Percentiles rank a stretch among this genome's conserved stretches.
These are phyloP conservation scores for Platyura marginata DNA, from an alignment of 1,140 invertebrate genomes.

Conservation along the genomic window DNA sequence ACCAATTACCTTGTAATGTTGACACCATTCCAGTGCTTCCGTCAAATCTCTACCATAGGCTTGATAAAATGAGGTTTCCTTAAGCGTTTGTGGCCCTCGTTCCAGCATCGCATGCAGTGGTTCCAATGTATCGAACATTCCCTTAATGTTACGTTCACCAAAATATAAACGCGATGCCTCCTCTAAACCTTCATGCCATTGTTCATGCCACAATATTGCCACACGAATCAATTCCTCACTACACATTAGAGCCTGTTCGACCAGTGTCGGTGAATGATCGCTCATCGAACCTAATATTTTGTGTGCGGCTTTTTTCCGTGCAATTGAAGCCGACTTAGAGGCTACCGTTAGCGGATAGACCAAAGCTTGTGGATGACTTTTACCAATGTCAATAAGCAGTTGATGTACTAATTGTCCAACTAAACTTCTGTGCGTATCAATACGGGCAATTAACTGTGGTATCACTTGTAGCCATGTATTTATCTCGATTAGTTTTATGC, in stretches of 20 bases:
- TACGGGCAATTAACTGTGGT: constrained; percentile 93
- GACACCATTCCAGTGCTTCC: constrained; percentile 90
- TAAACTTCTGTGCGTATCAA: constrained; percentile 77
- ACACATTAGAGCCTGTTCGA: constrained; percentile 84
- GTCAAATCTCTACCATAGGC: constrained; percentile 86
- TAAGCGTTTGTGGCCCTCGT: constrained; percentile 81
- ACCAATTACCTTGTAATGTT: constrained; percentile 49
- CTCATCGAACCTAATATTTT: constrained; percentile 91
- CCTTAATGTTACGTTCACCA: constrained; percentile 82
- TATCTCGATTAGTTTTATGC: constrained; percentile 83
- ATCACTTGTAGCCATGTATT: constrained; percentile 99
- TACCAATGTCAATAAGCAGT: constrained; percentile 86
- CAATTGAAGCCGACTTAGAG: constrained; percentile 78
- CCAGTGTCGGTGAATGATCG: constrained; percentile 79
- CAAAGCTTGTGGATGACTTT: constrained; percentile 74
- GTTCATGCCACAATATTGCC: constrained; percentile 97
- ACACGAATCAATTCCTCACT: constrained; percentile 96
- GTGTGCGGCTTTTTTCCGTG: constrained; percentile 78
- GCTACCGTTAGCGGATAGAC: constrained; percentile 97
- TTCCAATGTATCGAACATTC: constrained; percentile 90
- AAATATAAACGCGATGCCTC: constrained; percentile 95
- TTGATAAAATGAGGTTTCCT: constrained; percentile 94
- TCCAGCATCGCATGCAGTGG: constrained; percentile 90
- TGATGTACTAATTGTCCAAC: constrained; percentile 85
- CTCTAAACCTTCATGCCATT: constrained; percentile 97